These are phyloP conservation scores for Pseudeuparius sepicola DNA, from an alignment of 2,888 invertebrate species.

Conservation along the genomic window DNA sequence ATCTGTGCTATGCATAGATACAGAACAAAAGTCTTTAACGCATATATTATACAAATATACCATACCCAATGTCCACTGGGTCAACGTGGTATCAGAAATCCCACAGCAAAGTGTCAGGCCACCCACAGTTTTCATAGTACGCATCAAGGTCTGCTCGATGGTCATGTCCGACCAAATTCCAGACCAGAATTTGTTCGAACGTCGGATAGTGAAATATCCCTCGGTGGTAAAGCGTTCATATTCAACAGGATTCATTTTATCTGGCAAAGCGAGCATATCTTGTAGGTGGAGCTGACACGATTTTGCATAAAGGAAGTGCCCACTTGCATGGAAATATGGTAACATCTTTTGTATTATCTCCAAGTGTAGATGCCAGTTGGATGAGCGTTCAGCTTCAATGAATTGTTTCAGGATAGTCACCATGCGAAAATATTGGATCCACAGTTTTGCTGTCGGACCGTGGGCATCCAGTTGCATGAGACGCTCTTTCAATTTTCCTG, in stretches of 20 bases:
- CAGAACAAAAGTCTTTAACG: slow-evolving; percentile 2
- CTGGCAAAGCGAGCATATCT: slow-evolving; percentile 17
- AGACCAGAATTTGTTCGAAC: slow-evolving; percentile 17
- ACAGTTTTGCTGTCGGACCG: slow-evolving; percentile 21
- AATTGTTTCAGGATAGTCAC: slow-evolving; percentile 7
- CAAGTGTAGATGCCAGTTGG: slow-evolving; percentile 1
- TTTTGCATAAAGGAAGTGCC: too few relatives aligned
- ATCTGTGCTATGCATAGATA: too few relatives aligned
- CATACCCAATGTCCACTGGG: too few relatives aligned
- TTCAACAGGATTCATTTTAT: slow-evolving; percentile 13
- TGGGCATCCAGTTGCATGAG: slow-evolving; percentile 7
- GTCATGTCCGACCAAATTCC: too few relatives aligned
- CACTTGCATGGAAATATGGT: slow-evolving; percentile 9
- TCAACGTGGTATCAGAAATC: too few relatives aligned
- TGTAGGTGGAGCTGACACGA: slow-evolving; percentile 16
- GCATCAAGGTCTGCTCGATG: too few relatives aligned
- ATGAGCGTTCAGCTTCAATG: slow-evolving; percentile 15
- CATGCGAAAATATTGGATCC: slow-evolving; percentile 23
- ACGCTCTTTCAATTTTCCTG: slow-evolving; percentile 9
- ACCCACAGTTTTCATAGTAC: too few relatives aligned
- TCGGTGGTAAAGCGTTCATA: slow-evolving; percentile 12
- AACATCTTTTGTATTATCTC: slow-evolving; percentile 9
- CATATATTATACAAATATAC: slow-evolving; percentile 2
- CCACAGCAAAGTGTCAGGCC: too few relatives aligned
- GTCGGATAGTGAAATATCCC: slow-evolving; percentile 17